These are phyloP conservation scores for Mamestra configurata DNA, from an alignment of 1,140 invertebrate species.

Conservation along the genomic window DNA sequence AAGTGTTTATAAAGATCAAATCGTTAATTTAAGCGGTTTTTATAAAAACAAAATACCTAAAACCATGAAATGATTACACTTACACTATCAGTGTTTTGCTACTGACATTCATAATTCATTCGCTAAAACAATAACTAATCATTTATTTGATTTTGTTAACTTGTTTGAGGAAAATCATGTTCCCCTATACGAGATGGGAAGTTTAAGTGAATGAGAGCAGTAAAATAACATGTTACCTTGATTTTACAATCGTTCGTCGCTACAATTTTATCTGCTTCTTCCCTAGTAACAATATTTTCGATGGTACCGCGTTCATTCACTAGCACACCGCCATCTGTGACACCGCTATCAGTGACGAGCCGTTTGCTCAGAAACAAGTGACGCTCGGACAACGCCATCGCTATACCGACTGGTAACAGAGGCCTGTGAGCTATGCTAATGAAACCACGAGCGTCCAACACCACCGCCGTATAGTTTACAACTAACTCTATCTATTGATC, in stretches of 20 bases:
- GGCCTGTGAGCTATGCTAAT: constrained; percentile 55
- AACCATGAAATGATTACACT: no score
- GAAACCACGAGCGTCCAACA: constrained; percentile 57
- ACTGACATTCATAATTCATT: no score
- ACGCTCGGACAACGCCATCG: constrained; percentile 66
- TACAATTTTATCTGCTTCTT: constrained; percentile 81
- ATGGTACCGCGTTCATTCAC: constrained; percentile 79
- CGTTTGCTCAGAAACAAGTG: constrained; percentile 80
- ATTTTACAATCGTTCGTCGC: constrained; percentile 81
- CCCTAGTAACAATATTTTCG: constrained; percentile 74
- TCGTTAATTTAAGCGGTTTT: no score
- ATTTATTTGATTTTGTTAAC: not conserved
- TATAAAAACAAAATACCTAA: not conserved
- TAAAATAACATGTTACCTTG: constrained; percentile 66
- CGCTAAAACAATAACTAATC: no score
- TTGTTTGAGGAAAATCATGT: not conserved
- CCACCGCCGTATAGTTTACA: constrained; percentile 29
- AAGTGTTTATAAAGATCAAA: not conserved
- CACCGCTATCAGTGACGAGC: constrained; percentile 77
- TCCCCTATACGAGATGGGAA: not conserved
- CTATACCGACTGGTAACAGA: constrained; percentile 59
- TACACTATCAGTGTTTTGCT: no score
- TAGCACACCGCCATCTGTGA: constrained; percentile 77
- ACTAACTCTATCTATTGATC: constrained; percentile 56
- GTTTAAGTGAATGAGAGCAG: not conserved